phyloP scores from a whole-genome alignment of 2,797 vertebrate species.

The Phataginus tricuspis region DNA sequence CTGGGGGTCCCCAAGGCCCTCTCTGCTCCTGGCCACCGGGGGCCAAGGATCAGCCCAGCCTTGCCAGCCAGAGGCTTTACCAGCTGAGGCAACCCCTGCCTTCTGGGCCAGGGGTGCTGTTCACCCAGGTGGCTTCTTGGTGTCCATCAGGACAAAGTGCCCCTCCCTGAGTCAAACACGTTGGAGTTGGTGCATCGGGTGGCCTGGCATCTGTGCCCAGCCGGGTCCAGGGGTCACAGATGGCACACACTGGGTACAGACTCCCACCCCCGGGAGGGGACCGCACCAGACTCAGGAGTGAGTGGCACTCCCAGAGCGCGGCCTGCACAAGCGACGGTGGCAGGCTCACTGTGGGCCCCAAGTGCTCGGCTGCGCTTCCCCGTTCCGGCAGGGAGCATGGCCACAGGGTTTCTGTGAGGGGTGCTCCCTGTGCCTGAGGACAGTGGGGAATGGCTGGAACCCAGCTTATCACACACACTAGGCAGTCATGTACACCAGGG shows the following conservation, averaged over 20 bases:
- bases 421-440: neutral
- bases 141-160: neutral
- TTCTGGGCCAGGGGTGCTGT: neutral
- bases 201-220: neutral
- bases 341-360: too few relatives aligned
- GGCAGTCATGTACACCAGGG: neutral
- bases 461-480: neutral
- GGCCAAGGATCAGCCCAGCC: too few relatives aligned
- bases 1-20: neutral
- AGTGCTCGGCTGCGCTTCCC: neutral
- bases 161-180: neutral
- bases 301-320: neutral
- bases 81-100: neutral
- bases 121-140: neutral
- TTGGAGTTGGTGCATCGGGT: fast-evolving
- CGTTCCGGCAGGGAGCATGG: neutral
- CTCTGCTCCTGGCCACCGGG: neutral
- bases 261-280: neutral
- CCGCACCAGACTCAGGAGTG: fast-evolving
- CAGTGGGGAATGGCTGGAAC: fast-evolving
- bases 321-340: neutral
- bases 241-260: fast-evolving
- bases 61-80: neutral
- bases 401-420: neutral
- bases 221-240: fast-evolving